These are phyloP conservation scores for Drosophila novamexicana DNA, from an alignment of 1,140 invertebrate genomes.

Conservation along the genomic window DNA sequence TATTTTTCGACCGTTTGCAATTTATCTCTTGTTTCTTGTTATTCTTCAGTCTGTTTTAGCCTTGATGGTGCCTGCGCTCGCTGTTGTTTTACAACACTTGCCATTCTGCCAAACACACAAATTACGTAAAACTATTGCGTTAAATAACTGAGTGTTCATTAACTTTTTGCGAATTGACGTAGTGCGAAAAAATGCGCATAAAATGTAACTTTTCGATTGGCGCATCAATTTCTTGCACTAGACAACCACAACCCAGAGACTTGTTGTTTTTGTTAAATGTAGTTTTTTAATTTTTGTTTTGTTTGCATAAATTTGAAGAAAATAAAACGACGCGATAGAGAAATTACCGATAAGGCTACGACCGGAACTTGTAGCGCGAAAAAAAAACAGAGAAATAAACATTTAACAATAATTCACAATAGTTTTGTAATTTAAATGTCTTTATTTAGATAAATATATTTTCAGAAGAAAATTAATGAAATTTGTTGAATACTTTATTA, in stretches of 20 bases:
- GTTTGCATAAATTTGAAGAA: conserved; percentile 37
- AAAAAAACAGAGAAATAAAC: neutral
- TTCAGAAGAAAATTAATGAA: neutral
- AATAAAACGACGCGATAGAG: conserved; percentile 48
- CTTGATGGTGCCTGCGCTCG: conserved; percentile 13
- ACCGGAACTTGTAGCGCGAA: conserved; percentile 63
- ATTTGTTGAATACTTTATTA: conserved; percentile 8
- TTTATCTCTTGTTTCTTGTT: conserved; percentile 37
- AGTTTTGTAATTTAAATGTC: conserved; percentile 11
- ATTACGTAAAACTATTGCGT: conserved; percentile 50
- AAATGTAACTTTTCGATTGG: conserved; percentile 30
- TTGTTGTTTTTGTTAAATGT: conserved; percentile 21
- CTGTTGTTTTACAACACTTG: conserved; percentile 38
- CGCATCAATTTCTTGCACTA: conserved; percentile 54
- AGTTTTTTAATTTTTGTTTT: conserved; percentile 16
- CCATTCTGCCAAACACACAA: conserved; percentile 23
- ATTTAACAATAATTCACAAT: conserved; percentile 46
- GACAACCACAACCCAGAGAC: conserved; percentile 52
- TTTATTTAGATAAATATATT: conserved; percentile 4
- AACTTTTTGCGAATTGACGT: conserved; percentile 22
- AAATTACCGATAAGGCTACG: conserved; percentile 48
- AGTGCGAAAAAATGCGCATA: conserved; percentile 35
- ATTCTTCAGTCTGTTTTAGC: conserved; percentile 37
- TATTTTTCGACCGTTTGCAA: conserved; percentile 56
- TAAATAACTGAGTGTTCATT: conserved; percentile 47